These are phyloP conservation scores for Temnothorax longispinosus DNA, from an alignment of 1,140 invertebrate species.

Conservation along the genomic window DNA sequence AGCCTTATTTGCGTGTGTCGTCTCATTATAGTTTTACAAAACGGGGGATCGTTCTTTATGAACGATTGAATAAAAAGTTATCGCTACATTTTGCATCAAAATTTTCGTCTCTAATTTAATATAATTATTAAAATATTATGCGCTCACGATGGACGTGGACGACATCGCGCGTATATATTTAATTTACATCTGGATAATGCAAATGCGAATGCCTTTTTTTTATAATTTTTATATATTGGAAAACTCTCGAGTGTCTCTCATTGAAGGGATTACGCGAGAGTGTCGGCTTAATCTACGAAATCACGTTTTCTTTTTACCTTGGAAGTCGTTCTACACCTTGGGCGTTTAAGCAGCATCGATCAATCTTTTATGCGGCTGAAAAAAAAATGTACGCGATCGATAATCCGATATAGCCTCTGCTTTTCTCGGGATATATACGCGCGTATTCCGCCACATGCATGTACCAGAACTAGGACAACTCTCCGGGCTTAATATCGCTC, in stretches of 20 bases:
- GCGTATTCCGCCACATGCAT: slow-evolving; percentile 34
- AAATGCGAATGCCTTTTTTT: neutral
- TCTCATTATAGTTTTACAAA: neutral
- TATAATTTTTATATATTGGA: neutral
- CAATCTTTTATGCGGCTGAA: slow-evolving; percentile 55
- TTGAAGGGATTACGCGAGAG: neutral
- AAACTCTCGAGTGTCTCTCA: neutral
- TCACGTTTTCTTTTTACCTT: slow-evolving; percentile 33
- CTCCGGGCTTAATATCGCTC: slow-evolving; percentile 54
- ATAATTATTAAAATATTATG: neutral
- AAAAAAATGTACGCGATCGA: slow-evolving; percentile 56
- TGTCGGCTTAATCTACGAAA: slow-evolving; percentile 10
- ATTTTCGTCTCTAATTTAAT: neutral
- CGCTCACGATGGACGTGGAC: neutral
- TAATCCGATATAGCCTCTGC: slow-evolving; percentile 50
- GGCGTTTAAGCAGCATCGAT: slow-evolving; percentile 50
- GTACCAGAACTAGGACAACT: slow-evolving; percentile 52
- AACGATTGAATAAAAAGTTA: neutral
- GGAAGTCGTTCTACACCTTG: slow-evolving; percentile 48
- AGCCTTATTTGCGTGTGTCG: neutral
- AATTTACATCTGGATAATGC: neutral
- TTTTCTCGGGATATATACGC: slow-evolving; percentile 44
- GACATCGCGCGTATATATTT: neutral
- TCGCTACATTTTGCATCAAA: neutral
- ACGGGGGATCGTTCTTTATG: neutral